A percentile compares a stretch with the other conserved stretches of the same genome.
Evolutionary conservation across 2,797 vertebrate genomes (phyloP).

Genomic region (Babyrousa celebensis): DNA sequence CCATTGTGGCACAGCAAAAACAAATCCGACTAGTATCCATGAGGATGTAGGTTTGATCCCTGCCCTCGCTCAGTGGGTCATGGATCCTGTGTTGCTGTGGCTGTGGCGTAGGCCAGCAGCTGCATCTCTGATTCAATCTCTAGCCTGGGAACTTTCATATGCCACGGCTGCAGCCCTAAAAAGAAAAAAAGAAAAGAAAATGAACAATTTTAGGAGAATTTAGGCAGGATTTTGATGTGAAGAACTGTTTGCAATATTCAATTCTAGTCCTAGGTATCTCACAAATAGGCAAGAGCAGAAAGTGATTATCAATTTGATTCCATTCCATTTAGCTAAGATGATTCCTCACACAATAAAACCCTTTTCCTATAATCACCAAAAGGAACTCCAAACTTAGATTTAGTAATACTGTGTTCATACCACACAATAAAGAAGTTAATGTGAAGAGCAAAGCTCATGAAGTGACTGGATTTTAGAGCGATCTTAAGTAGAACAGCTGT

Average conservation of each 20-base stretch:
- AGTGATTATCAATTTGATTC: neutral
- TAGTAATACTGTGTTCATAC: slow-evolving; percentile 10
- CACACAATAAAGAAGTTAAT: slow-evolving; percentile 4
- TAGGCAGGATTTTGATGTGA: slow-evolving; percentile 28
- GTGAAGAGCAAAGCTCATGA: slow-evolving; percentile 9
- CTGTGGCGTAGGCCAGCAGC: too few species aligned
- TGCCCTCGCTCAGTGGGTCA: too few species aligned
- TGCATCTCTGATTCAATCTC: too few species aligned
- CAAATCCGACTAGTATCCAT: too few species aligned
- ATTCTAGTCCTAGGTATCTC: neutral
- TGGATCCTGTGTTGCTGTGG: too few species aligned
- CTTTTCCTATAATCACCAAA: neutral
- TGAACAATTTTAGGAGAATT: slow-evolving; percentile 17
- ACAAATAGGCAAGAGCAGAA: neutral
- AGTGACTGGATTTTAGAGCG: neutral
- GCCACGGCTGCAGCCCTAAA: too few species aligned
- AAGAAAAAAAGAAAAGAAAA: neutral
- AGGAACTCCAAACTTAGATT: slow-evolving; percentile 21
- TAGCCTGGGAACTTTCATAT: too few species aligned
- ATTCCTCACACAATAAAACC: slow-evolving; percentile 31
- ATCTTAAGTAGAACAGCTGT: neutral
- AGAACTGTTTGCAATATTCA: neutral
- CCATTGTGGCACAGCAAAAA: too few species aligned
- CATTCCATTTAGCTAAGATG: neutral
- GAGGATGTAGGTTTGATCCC: too few species aligned